phyloP scores from a whole-genome alignment of 2,797 vertebrate species.

The Chelon labrosus region DNA sequence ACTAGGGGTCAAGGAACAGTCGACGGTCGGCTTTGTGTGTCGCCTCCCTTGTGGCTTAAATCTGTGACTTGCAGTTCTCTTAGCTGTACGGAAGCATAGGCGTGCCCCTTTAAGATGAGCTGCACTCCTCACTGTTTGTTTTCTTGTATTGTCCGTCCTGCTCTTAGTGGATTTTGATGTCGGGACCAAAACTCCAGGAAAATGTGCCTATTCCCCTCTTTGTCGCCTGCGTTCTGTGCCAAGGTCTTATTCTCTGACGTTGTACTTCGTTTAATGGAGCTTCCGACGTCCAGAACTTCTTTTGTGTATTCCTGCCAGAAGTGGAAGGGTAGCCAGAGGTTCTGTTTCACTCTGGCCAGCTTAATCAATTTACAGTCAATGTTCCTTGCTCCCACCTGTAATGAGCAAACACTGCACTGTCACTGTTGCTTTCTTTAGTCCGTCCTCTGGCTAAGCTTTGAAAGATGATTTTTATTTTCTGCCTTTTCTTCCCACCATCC shows the following conservation, averaged over 20 bases:
- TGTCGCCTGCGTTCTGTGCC: slow-evolving; percentile 20
- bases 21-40: no score
- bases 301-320: slow-evolving; percentile 33
- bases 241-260: slow-evolving; percentile 36
- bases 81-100: background rate
- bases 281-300: slow-evolving; percentile 36
- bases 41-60: background rate
- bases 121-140: slow-evolving; percentile 6
- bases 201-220: slow-evolving; percentile 19
- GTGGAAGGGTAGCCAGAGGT: slow-evolving; percentile 11
- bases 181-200: slow-evolving; percentile 15
- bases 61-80: slow-evolving; percentile 2
- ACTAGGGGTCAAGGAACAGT: no score
- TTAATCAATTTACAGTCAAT: slow-evolving; percentile 29
- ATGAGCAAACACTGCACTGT: background rate
- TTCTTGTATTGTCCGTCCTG: slow-evolving; percentile 14
- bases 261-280: slow-evolving; percentile 30
- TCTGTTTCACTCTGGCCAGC: background rate
- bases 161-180: slow-evolving; percentile 51
- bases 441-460: slow-evolving; percentile 13
- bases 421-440: slow-evolving; percentile 6
- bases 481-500: slow-evolving; percentile 44
- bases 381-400: slow-evolving; percentile 2
- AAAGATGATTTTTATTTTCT: slow-evolving; percentile 41
- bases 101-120: slow-evolving; percentile 14